Conservation (phyloP, 2,113 vertebrate species). For the Lepus timidus region DNA sequence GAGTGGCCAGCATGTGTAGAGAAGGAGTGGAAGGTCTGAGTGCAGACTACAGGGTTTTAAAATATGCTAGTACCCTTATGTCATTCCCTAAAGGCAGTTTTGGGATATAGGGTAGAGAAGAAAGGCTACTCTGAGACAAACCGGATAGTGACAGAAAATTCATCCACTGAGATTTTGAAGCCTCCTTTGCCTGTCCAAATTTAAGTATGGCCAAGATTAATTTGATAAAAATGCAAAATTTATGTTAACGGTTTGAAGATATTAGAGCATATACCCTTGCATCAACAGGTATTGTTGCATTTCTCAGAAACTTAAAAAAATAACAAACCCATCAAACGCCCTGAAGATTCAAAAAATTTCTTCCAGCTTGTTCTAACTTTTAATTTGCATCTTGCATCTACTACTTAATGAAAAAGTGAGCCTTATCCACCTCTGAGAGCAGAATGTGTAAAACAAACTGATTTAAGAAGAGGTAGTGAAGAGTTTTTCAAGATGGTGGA, state of each 20-base stretch:
- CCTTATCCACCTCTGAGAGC: neutral
- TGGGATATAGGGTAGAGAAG: neutral
- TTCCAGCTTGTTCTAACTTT: neutral
- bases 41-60: neutral
- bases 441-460: neutral
- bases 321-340: neutral
- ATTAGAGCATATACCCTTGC: neutral
- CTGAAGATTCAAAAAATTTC: neutral
- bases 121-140: neutral
- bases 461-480: neutral
- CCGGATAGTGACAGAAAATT: neutral
- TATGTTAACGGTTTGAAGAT: slow-evolving; percentile 22
- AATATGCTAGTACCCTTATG: neutral
- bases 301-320: slow-evolving; percentile 32
- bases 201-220: neutral
- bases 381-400: neutral
- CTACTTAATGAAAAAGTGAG: slow-evolving; percentile 32
- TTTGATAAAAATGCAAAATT: slow-evolving; percentile 40
- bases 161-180: neutral
- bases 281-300: neutral
- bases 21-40: neutral
- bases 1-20: neutral
- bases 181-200: slow-evolving; percentile 1
- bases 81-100: neutral
- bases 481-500: too few species aligned